phyloP scores from a whole-genome alignment of 2,797 vertebrate species.

The Margarornis squamiger region DNA sequence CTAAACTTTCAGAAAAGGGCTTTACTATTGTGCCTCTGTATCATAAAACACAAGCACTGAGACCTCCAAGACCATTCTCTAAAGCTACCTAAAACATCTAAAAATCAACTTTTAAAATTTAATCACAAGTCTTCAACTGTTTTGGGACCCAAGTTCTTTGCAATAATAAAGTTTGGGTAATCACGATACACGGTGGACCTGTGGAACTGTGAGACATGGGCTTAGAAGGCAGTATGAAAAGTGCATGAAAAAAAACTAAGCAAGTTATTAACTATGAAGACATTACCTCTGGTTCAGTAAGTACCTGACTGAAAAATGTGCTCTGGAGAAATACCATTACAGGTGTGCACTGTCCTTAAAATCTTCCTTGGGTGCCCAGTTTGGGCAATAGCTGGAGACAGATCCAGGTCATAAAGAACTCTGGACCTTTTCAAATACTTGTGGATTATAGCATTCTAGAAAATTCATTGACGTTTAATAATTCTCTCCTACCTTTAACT shows the following conservation, averaged over 20 bases:
- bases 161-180: not conserved
- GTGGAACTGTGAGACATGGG: not conserved
- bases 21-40: not conserved
- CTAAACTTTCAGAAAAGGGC: not conserved
- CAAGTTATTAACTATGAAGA: not conserved
- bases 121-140: not conserved
- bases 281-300: not conserved
- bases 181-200: not conserved
- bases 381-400: not conserved
- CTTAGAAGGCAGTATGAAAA: not conserved
- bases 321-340: not conserved
- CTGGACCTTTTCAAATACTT: not conserved
- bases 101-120: not conserved
- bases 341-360: not conserved
- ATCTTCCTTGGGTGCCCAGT: not conserved
- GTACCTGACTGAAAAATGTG: not conserved
- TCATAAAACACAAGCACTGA: not conserved
- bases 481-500: not conserved
- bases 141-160: not conserved
- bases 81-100: not conserved
- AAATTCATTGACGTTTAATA: not conserved
- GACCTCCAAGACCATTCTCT: not conserved
- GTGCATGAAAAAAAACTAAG: not conserved
- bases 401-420: not conserved
- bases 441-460: not conserved